These are phyloP conservation scores for Zygaena filipendulae DNA, from an alignment of 2,888 invertebrate genomes.

Conservation along the genomic window DNA sequence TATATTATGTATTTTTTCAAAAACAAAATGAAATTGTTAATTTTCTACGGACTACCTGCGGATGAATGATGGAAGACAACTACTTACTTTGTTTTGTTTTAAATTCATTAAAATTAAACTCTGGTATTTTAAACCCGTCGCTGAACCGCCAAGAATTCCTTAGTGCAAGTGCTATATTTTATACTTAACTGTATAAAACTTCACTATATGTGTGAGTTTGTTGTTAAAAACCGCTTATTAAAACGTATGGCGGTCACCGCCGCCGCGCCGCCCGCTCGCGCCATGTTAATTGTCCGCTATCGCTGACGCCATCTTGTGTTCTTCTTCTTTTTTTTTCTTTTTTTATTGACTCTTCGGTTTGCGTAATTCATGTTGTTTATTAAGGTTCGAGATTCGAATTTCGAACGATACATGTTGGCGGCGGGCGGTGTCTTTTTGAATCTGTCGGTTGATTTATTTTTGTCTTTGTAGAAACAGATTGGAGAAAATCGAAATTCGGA, in stretches of 20 bases:
- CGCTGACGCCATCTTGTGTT: slow-evolving; percentile 30
- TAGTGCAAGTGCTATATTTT: slow-evolving; percentile 21
- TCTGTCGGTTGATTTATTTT: no score
- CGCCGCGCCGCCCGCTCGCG: no score
- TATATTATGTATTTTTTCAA: no score
- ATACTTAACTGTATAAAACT: no score
- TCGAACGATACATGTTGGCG: slow-evolving; percentile 20
- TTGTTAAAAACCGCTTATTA: slow-evolving; percentile 31
- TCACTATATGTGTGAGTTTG: no score
- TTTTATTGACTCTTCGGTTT: no score
- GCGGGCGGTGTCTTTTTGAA: slow-evolving; percentile 15
- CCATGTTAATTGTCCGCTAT: slow-evolving; percentile 34
- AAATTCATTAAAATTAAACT: slow-evolving; percentile 2
- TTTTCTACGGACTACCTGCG: no score
- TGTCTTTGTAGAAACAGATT: no score
- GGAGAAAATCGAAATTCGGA: no score
- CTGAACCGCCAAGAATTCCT: slow-evolving; percentile 2
- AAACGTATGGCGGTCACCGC: slow-evolving; percentile 20
- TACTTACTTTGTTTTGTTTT: no score
- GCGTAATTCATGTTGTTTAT: slow-evolving; percentile 38
- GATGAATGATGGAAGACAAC: no score
- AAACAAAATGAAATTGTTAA: no score
- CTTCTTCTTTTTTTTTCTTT: slow-evolving; percentile 21
- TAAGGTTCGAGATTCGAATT: slow-evolving; percentile 28
- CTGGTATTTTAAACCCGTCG: slow-evolving; percentile 9